These are phyloP conservation scores for Drosophila hamatofila DNA, from an alignment of 2,888 invertebrate genomes.

Conservation along the genomic window DNA sequence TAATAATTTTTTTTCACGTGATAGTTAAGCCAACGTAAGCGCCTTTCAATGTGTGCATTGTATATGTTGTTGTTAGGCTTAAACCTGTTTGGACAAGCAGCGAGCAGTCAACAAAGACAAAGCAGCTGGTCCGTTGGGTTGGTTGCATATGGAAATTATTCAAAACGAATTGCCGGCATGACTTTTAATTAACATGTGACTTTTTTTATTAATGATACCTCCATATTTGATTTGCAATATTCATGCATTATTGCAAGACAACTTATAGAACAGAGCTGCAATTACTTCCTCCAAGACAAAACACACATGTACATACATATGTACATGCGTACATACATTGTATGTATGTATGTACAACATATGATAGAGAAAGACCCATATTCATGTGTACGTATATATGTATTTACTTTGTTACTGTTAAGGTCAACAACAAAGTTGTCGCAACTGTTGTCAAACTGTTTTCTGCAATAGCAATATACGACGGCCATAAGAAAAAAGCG, in stretches of 20 bases:
- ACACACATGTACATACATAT: background rate
- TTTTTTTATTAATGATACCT: conserved; percentile 52
- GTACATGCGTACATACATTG: too few species aligned
- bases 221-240: conserved; percentile 32
- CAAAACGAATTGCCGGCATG: conserved; percentile 57
- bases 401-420: conserved; percentile 56
- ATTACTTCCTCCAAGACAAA: conserved; percentile 59
- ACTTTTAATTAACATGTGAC: conserved; percentile 73
- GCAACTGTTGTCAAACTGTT: conserved; percentile 36
- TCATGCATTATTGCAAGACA: conserved; percentile 41
- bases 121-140: conserved; percentile 44
- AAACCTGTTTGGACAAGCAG: conserved; percentile 70
- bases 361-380: too few species aligned
- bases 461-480: conserved; percentile 39
- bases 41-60: conserved; percentile 51
- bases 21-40: conserved; percentile 60
- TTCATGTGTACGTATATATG: too few species aligned
- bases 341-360: too few species aligned
- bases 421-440: conserved; percentile 70
- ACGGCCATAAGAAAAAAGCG: background rate
- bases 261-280: conserved; percentile 33
- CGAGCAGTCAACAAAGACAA: conserved; percentile 49
- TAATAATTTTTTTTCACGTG: conserved; percentile 69
- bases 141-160: conserved; percentile 59
- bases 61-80: conserved; percentile 43